Evolutionary conservation across 2,113 vertebrate species (phyloP).

Genomic region (Sula dactylatra): DNA sequence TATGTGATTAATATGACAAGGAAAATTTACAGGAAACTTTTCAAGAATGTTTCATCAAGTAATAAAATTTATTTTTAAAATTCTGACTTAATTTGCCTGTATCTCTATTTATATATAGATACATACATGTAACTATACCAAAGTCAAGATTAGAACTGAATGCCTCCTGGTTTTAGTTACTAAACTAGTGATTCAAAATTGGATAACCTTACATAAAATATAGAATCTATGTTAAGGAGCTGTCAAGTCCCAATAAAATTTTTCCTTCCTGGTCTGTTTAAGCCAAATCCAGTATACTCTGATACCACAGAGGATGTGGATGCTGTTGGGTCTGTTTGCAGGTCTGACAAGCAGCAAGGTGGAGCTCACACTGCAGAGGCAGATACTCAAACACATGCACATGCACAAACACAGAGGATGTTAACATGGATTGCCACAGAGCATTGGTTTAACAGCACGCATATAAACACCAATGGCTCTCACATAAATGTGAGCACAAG

Average conservation of each 20-base stretch:
- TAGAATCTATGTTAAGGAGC: not conserved
- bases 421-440: not conserved
- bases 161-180: not conserved
- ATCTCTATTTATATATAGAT: not conserved
- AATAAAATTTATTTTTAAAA: not conserved
- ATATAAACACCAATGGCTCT: not conserved
- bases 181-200: not conserved
- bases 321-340: not conserved
- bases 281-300: not conserved
- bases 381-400: not conserved
- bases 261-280: not conserved
- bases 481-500: not conserved
- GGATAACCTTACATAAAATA: not conserved
- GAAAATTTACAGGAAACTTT: not conserved
- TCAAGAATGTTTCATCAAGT: not conserved
- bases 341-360: not conserved
- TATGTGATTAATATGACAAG: not conserved
- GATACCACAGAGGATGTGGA: not conserved
- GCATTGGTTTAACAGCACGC: not conserved
- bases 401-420: no score
- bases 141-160: not conserved
- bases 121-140: accelerated
- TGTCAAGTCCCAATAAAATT: not conserved
- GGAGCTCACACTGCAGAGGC: not conserved
- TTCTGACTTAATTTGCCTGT: not conserved